phyloP scores from a whole-genome alignment of 2,797 vertebrate species.

The Muscicapa comitata region DNA sequence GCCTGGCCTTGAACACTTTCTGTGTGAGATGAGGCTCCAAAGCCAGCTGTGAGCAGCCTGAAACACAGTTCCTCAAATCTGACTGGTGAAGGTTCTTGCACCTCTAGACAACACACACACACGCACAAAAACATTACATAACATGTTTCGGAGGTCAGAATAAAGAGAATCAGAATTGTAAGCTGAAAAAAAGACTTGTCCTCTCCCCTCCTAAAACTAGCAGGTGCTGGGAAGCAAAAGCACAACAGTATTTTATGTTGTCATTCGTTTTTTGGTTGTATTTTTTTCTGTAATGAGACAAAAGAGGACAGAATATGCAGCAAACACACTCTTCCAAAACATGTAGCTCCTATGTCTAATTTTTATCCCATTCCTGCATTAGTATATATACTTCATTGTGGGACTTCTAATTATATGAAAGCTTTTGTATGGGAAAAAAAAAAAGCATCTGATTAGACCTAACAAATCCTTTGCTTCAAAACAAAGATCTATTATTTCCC shows the following conservation, averaged over 20 bases:
- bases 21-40: not conserved
- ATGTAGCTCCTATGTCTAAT: not conserved
- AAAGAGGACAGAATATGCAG: not conserved
- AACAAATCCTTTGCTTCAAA: not conserved
- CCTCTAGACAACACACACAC: not conserved
- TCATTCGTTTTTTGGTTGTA: fast-evolving
- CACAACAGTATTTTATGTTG: not conserved
- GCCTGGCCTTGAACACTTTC: not conserved
- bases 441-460: not conserved
- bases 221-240: not conserved
- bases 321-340: not conserved
- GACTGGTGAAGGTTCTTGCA: not conserved
- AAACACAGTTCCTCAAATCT: not conserved
- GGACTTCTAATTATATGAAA: not conserved
- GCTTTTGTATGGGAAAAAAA: not conserved
- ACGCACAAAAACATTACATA: not conserved
- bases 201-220: not conserved
- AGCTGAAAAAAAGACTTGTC: not conserved
- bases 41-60: not conserved
- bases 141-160: not conserved
- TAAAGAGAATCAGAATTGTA: not conserved
- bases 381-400: not conserved
- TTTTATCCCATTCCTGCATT: not conserved
- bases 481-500: not conserved
- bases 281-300: not conserved